Evolutionary conservation across 2,113 vertebrate species (phyloP).

Genomic region (Cinclus mexicanus): DNA sequence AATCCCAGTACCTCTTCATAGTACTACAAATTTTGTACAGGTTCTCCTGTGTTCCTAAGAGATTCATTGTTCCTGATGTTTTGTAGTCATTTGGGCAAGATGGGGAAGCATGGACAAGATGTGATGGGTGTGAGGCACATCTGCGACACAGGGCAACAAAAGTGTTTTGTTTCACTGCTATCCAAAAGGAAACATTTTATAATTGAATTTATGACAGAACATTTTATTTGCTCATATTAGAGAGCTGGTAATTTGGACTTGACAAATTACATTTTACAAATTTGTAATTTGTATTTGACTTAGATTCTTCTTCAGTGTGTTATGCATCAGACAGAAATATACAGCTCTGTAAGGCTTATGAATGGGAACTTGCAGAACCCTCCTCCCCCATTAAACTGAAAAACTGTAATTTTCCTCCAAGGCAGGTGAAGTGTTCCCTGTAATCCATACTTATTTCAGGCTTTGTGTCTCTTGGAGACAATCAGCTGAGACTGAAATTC

Average conservation of each 20-base stretch:
- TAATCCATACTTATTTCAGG: background rate
- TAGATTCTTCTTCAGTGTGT: background rate
- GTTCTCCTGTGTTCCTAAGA: background rate
- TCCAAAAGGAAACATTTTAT: background rate
- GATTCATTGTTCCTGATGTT: background rate
- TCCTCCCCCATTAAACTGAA: background rate
- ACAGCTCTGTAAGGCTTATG: background rate
- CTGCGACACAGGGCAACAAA: background rate
- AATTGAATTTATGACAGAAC: fast-evolving
- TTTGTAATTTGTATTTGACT: background rate
- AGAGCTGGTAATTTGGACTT: background rate
- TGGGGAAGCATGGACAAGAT: background rate
- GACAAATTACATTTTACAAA: background rate
- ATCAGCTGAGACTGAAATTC: conserved; percentile 63
- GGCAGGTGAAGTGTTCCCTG: background rate
- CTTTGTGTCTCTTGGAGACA: background rate
- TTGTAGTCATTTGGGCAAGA: background rate
- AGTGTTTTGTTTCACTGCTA: background rate
- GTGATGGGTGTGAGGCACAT: background rate
- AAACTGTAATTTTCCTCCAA: background rate
- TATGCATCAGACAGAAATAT: background rate
- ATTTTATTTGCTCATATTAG: background rate
- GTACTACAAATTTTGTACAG: background rate
- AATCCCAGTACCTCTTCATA: background rate
- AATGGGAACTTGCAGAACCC: background rate